Evolutionary conservation across 2,888 invertebrate species (phyloP).

Genomic region (Neoitamus cyanurus): DNA sequence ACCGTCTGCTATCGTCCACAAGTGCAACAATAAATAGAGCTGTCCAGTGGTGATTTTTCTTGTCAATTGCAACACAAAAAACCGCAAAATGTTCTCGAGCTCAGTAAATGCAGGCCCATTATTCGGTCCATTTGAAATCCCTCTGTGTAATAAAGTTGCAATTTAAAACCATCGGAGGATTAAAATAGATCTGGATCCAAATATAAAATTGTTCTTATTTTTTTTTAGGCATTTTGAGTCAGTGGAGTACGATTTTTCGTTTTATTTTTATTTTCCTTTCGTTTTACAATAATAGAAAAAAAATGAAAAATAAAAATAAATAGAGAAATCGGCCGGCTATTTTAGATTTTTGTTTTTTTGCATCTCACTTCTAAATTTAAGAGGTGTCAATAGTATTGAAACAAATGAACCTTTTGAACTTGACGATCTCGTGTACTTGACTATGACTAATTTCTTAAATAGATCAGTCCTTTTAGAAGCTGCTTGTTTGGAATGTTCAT

Average conservation of each 20-base stretch:
- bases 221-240: conserved; percentile 34
- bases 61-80: not conserved
- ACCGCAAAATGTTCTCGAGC: not conserved
- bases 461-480: not conserved
- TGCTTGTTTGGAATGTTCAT: not conserved
- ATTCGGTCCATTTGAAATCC: not conserved
- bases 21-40: not conserved
- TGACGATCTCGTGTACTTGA: not conserved
- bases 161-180: not conserved
- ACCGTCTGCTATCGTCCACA: not conserved
- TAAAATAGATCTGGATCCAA: conserved; percentile 24
- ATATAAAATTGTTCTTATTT: conserved; percentile 4
- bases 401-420: not conserved
- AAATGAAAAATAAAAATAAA: not conserved
- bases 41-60: not conserved
- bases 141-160: not conserved
- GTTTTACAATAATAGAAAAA: not conserved
- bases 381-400: not conserved
- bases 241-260: conserved; percentile 18
- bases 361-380: not conserved
- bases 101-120: not conserved
- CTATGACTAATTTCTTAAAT: not conserved
- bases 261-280: not conserved
- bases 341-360: not conserved
- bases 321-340: not conserved